Base-by-base conservation (phyloP, 2,797 vertebrate species). In the Mormyrops attenuatus region DNA sequence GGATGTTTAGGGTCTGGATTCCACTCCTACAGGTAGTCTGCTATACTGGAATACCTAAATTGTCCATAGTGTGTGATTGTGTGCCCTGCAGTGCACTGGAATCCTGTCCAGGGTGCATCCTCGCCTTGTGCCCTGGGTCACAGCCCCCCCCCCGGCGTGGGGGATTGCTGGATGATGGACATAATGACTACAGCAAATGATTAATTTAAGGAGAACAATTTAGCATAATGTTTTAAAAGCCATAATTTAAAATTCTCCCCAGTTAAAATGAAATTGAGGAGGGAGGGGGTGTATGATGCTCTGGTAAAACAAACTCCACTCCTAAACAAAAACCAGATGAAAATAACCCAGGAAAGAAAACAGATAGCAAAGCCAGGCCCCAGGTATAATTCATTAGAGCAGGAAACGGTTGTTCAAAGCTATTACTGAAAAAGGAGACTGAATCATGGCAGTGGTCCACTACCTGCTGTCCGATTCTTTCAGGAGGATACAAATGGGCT, bases 371-470 rank as follows among this genome's bases (percentile, higher is more conserved):
- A 26, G 60, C 57, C 80, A 89, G 77, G 30, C 49, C 44, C 85
- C 82, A 89, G 88, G 88, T 89, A 82, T 90, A 88, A 89, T 92
- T 87, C 73, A 88, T 89, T 88, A 90, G 57, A 90, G 69, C 60
- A 91, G 91, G 90, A 93, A 91, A 66, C 88, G 87, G 88, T 89
- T 91, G 77, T 89, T 38, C 88, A 89, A 89, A 89, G 89, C 91
- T 90, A 89, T 92, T 91, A 90, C 91, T 49, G 88, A 87, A 80
- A 92, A 80, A 82, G 86, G 85, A 86, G 91, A 92, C 92, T 93
- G 92, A 91, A 93, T 93, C 90, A 73, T 85, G 77, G 89, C 91
- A 92, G 91, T 92, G 93, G 90, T 91, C 89, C 90, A 88, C 91
- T 92, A 90, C 80, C 88, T 89, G 22, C 47, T 82, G 55, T 89